A percentile compares a stretch with the other conserved stretches of the same genome.
Evolutionary conservation across 2,888 invertebrate species (phyloP).

Genomic region (Didymodactylos carnosus): DNA sequence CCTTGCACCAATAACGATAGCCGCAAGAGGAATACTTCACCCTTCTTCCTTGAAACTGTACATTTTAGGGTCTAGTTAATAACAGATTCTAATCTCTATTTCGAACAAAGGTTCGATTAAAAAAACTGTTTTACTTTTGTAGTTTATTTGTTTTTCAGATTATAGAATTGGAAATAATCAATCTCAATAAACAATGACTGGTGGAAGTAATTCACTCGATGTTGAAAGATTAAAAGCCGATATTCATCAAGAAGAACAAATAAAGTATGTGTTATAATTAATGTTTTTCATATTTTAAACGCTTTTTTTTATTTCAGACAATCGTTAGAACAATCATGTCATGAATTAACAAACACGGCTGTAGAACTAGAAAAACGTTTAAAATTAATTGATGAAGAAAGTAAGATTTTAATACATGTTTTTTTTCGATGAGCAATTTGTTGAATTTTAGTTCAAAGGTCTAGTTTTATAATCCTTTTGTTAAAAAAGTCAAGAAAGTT

Average conservation of each 20-base stretch:
- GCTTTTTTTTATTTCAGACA: neutral
- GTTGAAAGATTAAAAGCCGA: neutral
- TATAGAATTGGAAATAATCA: neutral
- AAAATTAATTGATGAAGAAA: conserved; percentile 12
- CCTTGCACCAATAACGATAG: too few relatives aligned
- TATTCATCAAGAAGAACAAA: neutral
- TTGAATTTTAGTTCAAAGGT: too few relatives aligned
- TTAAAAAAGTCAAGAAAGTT: neutral
- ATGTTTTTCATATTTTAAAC: too few relatives aligned
- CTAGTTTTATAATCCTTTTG: neutral
- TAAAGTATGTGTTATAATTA: too few relatives aligned
- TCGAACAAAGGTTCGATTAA: too few relatives aligned
- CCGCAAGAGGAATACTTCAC: too few relatives aligned
- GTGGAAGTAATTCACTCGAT: neutral
- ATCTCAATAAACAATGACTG: neutral
- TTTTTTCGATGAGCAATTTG: neutral
- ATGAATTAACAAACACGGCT: conserved; percentile 5
- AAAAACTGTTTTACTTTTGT: too few relatives aligned
- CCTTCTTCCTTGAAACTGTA: too few relatives aligned
- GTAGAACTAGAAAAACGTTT: conserved; percentile 12
- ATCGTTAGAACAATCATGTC: conserved; percentile 8
- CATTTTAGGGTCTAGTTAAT: too few relatives aligned
- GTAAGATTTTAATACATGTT: neutral
- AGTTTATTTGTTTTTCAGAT: neutral
- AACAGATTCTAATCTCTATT: too few relatives aligned